phyloP scores from a whole-genome alignment of 2,797 vertebrate genomes.

The Petrocephalus sullivani region DNA sequence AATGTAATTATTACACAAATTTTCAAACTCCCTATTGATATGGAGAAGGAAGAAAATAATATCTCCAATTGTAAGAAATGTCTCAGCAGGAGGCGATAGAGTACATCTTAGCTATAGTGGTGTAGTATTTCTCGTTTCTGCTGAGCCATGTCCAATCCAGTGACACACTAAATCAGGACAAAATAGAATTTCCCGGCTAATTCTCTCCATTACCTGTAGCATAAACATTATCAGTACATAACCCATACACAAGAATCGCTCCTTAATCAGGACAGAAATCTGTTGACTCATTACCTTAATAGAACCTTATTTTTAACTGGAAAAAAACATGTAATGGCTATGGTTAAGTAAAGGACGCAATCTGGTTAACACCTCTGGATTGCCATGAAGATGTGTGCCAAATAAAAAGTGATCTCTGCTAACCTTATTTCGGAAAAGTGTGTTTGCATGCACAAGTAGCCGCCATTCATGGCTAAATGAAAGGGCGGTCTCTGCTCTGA shows the following conservation, averaged over 20 bases:
- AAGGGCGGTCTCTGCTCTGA: not conserved
- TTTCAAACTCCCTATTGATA: not conserved
- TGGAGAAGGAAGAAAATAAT: not conserved
- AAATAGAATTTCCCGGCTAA: not conserved
- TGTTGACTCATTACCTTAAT: not conserved
- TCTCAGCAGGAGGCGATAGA: not conserved
- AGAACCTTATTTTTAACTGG: not conserved
- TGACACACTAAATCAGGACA: not conserved
- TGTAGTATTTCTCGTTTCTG: not conserved
- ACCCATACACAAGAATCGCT: not conserved
- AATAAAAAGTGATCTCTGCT: not conserved
- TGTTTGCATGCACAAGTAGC: not conserved
- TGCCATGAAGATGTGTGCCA: not conserved
- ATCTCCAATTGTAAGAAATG: not conserved
- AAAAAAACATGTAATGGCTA: not conserved
- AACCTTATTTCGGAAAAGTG: not conserved
- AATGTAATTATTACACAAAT: slow-evolving; percentile 16
- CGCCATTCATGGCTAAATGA: not conserved
- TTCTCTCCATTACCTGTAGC: not conserved
- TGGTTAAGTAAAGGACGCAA: not conserved
- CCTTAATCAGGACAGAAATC: not conserved
- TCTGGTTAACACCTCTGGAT: not conserved
- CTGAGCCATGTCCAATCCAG: not conserved
- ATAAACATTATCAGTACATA: not conserved
- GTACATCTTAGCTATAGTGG: not conserved